Percentiles rank a stretch among this genome's conserved stretches.
Conservation (phyloP, 2,888 invertebrate genomes). For the Ophion slaviceki region DNA sequence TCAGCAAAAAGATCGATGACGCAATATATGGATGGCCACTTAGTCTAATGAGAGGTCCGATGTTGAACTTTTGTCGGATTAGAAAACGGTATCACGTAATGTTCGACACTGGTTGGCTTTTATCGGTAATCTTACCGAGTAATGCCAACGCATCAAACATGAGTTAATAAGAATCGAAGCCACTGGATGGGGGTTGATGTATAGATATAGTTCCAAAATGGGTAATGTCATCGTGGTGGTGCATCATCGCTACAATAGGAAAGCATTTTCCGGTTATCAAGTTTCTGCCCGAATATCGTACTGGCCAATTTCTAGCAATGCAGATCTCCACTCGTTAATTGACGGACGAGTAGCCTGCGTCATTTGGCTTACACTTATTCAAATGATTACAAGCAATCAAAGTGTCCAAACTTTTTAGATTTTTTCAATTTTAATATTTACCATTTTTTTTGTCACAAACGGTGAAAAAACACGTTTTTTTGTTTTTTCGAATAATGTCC, state of each 20-base stretch:
- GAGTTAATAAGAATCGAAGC: not conserved
- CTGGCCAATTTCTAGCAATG: not conserved
- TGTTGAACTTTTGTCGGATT: too few species aligned
- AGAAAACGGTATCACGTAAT: not conserved
- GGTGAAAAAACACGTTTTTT: too few species aligned
- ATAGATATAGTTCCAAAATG: slow-evolving; percentile 17
- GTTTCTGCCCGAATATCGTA: not conserved
- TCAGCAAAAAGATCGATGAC: too few species aligned
- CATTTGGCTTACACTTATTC: too few species aligned
- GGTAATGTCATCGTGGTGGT: not conserved
- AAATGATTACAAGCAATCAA: too few species aligned
- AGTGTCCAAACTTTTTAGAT: too few species aligned
- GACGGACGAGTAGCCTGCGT: too few species aligned
- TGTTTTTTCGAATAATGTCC: too few species aligned
- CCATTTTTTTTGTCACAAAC: too few species aligned
- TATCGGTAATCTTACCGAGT: slow-evolving; percentile 42
- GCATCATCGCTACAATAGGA: slow-evolving; percentile 7
- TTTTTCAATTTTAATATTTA: too few species aligned
- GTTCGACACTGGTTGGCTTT: not conserved
- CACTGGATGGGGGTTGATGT: not conserved
- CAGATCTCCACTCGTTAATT: not conserved
- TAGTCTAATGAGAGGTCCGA: too few species aligned
- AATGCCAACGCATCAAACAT: not conserved
- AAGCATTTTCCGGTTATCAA: slow-evolving; percentile 2
- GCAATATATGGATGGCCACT: too few species aligned